Evolutionary conservation across 2,888 invertebrate genomes (phyloP), one percentile per base, ranked within the genome.

Genomic region (Geotrupes spiniger): DNA sequence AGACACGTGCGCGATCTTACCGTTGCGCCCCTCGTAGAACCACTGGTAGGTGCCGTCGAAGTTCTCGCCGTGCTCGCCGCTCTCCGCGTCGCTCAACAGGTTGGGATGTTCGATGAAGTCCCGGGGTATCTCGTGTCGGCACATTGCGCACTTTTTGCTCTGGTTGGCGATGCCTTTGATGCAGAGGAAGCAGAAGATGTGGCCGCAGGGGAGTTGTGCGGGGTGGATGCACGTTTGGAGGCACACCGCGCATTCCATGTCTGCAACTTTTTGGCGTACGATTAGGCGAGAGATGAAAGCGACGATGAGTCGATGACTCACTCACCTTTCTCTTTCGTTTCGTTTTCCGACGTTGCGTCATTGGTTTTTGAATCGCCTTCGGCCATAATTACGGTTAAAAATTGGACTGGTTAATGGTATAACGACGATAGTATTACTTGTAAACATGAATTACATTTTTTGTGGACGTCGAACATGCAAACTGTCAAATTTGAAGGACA

Each of bases 1-100:
- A 14, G 47, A 36, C 37, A 29, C 26, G 21, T 43, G 28, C 17
- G 49, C 26, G 27, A 47, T 69, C 76, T 78, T 79, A 91, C 92
- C 92, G 79, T 92, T 91, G 62, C 90, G 77, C 15, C 96, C 95
- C 76, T 96, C 94, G 69, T 97, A 97, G 74, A 90, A 97, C 96
- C 96, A 97, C 63, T 92, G 91, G 64, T 87, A 89, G 16, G 83
- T 85, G 63, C 86, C 87, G 62, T 84, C 81, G 4, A 76, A 74
- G 29, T 76, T 70, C 52, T 74, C 74, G 27, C 60, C 49, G 26
- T 69, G 51, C 11, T 69, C 75, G 2, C 73, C 64, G 46, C 74
- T 71, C 5, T 37, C 38, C 39, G 76, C 46, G 6, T 75, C 39
- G 4, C 49, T 50, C 17, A 95, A 75, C 38, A 96, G 73, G 40